Evolutionary conservation across 2,113 vertebrate genomes (phyloP).

Genomic region (Todiramphus saurophagus): DNA sequence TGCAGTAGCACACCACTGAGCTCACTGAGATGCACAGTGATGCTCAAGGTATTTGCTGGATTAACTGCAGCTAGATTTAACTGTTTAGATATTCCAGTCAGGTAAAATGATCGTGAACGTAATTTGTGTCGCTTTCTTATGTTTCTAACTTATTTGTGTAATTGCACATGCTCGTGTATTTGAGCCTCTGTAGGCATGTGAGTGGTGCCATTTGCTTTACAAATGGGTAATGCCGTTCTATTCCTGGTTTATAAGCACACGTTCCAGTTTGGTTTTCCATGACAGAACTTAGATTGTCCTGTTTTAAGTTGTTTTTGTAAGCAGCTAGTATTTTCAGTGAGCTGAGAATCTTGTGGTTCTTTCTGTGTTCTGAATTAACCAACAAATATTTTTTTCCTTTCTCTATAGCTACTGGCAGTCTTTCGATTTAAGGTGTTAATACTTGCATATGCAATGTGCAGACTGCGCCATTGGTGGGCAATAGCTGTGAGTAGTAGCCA

Average conservation of each 20-base stretch:
- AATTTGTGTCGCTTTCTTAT: neutral
- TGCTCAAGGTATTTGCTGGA: neutral
- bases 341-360: constrained; percentile 11
- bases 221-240: neutral
- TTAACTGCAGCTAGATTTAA: neutral
- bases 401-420: constrained; percentile 87
- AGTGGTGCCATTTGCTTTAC: neutral
- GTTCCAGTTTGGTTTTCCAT: neutral
- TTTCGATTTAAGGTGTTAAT: constrained; percentile 92
- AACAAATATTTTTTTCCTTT: constrained; percentile 30
- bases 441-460: constrained; percentile 92
- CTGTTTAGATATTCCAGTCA: neutral
- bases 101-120: neutral
- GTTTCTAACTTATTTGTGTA: neutral
- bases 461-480: constrained; percentile 94
- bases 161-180: neutral
- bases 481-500: constrained; percentile 86
- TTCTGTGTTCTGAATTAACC: constrained; percentile 55
- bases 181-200: neutral
- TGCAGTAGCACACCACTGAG: neutral
- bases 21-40: neutral
- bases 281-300: neutral
- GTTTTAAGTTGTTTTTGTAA: neutral
- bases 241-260: neutral
- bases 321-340: neutral